Percentiles rank a stretch among this genome's conserved stretches.
These are phyloP conservation scores for Drosophila prostipennis DNA, from an alignment of 2,888 invertebrate genomes.

Conservation along the genomic window DNA sequence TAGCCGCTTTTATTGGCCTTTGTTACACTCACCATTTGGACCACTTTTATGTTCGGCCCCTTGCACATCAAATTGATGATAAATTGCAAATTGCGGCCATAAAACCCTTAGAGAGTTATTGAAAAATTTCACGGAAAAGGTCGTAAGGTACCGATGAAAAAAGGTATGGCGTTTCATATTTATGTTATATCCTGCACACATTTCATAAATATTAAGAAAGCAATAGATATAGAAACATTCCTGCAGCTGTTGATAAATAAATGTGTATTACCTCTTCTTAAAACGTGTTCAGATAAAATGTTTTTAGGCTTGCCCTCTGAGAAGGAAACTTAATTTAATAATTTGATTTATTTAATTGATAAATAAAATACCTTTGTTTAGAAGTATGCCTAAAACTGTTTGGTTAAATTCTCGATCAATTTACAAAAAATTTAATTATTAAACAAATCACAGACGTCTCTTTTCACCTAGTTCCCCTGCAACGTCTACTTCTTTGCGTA, in stretches of 20 bases:
- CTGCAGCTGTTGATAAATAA: not conserved
- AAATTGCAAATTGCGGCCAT: constrained; percentile 38
- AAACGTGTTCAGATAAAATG: too few relatives aligned
- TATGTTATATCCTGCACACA: constrained; percentile 5
- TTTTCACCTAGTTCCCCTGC: too few relatives aligned
- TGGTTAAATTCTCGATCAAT: too few relatives aligned
- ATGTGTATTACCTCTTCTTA: not conserved
- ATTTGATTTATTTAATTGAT: too few relatives aligned
- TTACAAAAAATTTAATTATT: too few relatives aligned
- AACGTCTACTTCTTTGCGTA: too few relatives aligned
- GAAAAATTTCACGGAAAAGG: constrained; percentile 21
- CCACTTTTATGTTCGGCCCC: constrained; percentile 28
- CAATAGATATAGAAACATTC: not conserved
- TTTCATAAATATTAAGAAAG: constrained; percentile 14
- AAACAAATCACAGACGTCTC: too few relatives aligned
- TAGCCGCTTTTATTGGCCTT: constrained; percentile 26
- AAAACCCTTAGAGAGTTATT: constrained; percentile 34
- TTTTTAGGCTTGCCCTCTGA: too few relatives aligned
- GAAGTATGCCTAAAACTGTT: too few relatives aligned
- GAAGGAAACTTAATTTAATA: too few relatives aligned
- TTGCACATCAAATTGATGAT: constrained; percentile 41
- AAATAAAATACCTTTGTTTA: too few relatives aligned
- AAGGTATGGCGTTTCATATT: constrained; percentile 11
- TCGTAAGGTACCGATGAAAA: constrained; percentile 20
- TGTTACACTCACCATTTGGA: constrained; percentile 33